Conservation (phyloP, 1,140 invertebrate genomes). For the Mercenaria mercenaria region DNA sequence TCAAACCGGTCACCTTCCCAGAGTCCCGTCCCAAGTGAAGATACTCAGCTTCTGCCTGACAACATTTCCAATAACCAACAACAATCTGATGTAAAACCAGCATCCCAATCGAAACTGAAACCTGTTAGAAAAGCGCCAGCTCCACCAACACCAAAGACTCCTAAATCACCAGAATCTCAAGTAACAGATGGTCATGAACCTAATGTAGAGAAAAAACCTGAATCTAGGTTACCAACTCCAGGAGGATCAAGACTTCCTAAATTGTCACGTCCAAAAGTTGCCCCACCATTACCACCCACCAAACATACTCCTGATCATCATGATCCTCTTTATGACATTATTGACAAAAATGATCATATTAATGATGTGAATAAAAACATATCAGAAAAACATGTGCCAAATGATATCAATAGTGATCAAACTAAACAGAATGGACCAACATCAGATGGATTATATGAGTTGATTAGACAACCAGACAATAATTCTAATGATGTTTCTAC, state of each 20-base stretch:
- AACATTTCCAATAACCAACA: not conserved
- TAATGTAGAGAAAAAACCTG: conserved; percentile 1
- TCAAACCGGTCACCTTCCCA: conserved; percentile 22
- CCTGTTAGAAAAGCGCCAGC: conserved; percentile 45
- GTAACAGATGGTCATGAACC: not conserved
- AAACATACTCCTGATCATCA: not conserved
- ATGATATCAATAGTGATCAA: not conserved
- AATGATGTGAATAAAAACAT: conserved; percentile 10
- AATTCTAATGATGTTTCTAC: not conserved
- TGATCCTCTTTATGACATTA: conserved; percentile 24
- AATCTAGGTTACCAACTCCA: conserved; percentile 34
- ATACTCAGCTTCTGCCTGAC: not conserved
- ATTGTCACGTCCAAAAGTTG: conserved; percentile 29
- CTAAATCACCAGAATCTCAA: not conserved
- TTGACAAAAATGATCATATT: conserved; percentile 10
- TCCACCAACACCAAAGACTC: conserved; percentile 17
- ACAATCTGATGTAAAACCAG: not conserved
- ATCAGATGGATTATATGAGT: conserved; percentile 46
- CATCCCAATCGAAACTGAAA: conserved; percentile 33
- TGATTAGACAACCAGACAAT: not conserved
- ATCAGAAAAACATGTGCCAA: not conserved
- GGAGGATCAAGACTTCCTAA: conserved; percentile 33
- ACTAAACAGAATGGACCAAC: not conserved
- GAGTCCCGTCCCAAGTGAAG: conserved; percentile 20
- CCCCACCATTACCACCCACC: conserved; percentile 31